Conservation (phyloP, 2,797 vertebrate genomes). For the Nannoperca australis region DNA sequence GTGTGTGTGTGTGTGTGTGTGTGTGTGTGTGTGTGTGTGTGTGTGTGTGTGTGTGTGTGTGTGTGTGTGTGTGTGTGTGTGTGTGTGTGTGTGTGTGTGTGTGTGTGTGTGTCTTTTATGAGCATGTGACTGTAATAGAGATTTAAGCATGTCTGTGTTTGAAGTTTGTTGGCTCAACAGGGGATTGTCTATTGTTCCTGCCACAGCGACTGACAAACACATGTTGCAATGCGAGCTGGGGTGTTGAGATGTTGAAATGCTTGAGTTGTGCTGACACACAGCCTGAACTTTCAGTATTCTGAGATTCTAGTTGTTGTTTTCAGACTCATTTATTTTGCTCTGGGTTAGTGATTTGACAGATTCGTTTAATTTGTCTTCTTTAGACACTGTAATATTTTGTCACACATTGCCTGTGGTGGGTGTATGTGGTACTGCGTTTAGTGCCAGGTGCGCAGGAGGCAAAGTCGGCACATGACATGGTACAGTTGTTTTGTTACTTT, state of each 20-base stretch:
- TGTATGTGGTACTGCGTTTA: background rate
- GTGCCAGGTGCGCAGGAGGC: background rate
- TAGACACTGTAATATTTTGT: background rate
- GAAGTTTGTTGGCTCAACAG: constrained; percentile 56
- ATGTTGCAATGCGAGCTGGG: constrained; percentile 37
- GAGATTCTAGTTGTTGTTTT: constrained; percentile 8
- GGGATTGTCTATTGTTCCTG: constrained; percentile 63
- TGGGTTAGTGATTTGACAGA: constrained; percentile 7
- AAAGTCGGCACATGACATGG: background rate
- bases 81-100: constrained; percentile 25
- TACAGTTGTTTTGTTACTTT: background rate
- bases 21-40: too few species aligned
- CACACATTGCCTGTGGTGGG: background rate
- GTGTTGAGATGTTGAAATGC: constrained; percentile 20
- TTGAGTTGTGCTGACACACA: constrained; percentile 22
- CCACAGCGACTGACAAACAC: constrained; percentile 69
- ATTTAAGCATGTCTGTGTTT: constrained; percentile 61
- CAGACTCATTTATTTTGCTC: background rate
- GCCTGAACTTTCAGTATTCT: background rate
- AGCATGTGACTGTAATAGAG: constrained; percentile 65
- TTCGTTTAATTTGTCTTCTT: constrained; percentile 5
- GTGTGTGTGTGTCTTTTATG: constrained; percentile 51
- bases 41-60: too few species aligned
- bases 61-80: constrained; percentile 18
- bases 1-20: background rate